Evolutionary conservation across 2,797 vertebrate genomes (phyloP).

Genomic region (Cygnus olor): DNA sequence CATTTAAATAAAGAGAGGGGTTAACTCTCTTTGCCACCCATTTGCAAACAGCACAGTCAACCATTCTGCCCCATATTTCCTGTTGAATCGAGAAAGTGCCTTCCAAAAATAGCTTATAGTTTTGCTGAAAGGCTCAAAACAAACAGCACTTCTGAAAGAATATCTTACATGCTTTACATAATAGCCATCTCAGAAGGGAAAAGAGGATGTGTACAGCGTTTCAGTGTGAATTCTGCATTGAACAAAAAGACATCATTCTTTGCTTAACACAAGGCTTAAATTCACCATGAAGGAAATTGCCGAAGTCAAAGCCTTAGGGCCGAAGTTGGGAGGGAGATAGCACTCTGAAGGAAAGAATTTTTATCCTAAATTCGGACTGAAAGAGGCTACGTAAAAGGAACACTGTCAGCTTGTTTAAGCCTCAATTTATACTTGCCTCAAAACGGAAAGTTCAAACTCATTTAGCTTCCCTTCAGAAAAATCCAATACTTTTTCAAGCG

Average conservation of each 20-base stretch:
- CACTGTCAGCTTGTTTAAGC: conserved; percentile 4
- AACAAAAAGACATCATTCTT: conserved; percentile 63
- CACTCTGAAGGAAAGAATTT: neutral
- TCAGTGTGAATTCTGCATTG: neutral
- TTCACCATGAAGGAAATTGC: conserved; percentile 45
- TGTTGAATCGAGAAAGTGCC: neutral
- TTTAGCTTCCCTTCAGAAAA: neutral
- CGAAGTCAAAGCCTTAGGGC: conserved; percentile 17
- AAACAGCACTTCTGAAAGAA: conserved; percentile 51
- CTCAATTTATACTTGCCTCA: neutral
- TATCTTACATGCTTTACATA: conserved; percentile 54
- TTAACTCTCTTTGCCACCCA: neutral
- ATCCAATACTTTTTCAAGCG: neutral
- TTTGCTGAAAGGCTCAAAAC: conserved; percentile 47
- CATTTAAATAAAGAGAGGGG: neutral
- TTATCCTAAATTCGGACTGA: neutral
- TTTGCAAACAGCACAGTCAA: neutral
- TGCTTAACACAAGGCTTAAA: conserved; percentile 56
- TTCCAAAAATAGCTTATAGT: conserved; percentile 33
- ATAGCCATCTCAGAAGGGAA: conserved; percentile 31
- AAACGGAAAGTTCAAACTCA: neutral
- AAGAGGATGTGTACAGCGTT: conserved; percentile 22
- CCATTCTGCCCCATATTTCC: neutral
- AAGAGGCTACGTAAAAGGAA: neutral
- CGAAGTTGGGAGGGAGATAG: neutral